Percentiles rank a stretch among this genome's conserved stretches.
phyloP scores from a whole-genome alignment of 2,113 vertebrate species.

The Hiodon tergisus region DNA sequence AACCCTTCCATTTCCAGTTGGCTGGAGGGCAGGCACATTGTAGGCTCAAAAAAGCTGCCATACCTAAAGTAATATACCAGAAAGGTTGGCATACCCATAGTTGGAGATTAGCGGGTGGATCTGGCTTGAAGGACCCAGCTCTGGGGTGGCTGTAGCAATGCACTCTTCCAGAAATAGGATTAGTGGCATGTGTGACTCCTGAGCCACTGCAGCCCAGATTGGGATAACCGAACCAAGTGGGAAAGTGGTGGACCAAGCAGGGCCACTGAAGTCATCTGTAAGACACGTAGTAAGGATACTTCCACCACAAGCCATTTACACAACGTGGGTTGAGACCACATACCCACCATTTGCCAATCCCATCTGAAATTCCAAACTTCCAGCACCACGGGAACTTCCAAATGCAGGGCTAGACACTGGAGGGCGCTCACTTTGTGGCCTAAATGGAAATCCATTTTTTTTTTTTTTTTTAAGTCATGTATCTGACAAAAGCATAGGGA shows the following conservation, averaged over 20 bases:
- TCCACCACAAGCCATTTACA: background rate
- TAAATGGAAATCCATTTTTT: conserved; percentile 30
- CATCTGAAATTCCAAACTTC: conserved; percentile 57
- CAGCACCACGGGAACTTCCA: conserved; percentile 37
- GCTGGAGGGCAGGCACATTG: background rate
- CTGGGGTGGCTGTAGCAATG: conserved; percentile 46
- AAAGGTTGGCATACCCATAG: conserved; percentile 50
- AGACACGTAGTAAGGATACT: background rate
- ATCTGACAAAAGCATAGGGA: too few relatives aligned
- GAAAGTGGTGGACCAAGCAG: conserved; percentile 45
- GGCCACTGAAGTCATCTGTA: conserved; percentile 50
- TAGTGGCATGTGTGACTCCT: conserved; percentile 59
- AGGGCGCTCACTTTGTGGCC: conserved; percentile 37
- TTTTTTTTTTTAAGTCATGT: too few relatives aligned
- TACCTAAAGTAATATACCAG: background rate
- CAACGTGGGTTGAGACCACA: background rate
- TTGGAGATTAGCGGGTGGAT: conserved; percentile 60
- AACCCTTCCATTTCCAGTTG: too few relatives aligned
- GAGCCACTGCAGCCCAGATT: conserved; percentile 58
- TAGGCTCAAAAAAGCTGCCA: background rate
- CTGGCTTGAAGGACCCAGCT: conserved; percentile 29
- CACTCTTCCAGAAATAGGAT: conserved; percentile 65
- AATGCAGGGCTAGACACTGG: conserved; percentile 33
- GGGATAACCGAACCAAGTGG: conserved; percentile 62
- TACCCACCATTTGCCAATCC: conserved; percentile 54